Percentiles rank a stretch among this genome's conserved stretches.
Evolutionary conservation across 2,113 vertebrate genomes (phyloP).

Genomic region (Ceuthmochares aereus): DNA sequence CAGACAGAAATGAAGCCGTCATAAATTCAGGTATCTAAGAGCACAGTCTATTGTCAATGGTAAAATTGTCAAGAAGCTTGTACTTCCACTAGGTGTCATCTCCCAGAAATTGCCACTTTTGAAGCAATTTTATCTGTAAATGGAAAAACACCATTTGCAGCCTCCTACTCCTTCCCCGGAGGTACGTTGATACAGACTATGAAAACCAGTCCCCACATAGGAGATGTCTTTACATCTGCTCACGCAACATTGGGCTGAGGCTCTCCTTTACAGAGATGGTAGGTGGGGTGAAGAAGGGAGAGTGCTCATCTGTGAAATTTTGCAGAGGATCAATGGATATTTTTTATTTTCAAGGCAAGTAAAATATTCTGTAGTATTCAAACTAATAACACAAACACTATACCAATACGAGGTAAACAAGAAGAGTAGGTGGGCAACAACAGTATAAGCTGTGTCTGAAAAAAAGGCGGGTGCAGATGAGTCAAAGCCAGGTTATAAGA

Average conservation of each 20-base stretch:
- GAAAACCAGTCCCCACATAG: neutral
- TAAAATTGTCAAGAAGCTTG: neutral
- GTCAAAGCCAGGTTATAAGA: neutral
- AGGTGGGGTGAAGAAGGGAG: neutral
- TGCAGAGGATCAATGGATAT: neutral
- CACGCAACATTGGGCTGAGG: neutral
- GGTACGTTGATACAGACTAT: neutral
- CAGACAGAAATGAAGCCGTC: neutral
- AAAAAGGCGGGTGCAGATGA: accelerated
- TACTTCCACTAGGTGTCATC: neutral
- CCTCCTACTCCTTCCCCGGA: neutral
- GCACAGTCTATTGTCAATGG: neutral
- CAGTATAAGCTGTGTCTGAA: neutral
- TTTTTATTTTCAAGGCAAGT: neutral
- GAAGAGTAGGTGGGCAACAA: neutral
- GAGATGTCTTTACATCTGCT: neutral
- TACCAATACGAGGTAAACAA: neutral
- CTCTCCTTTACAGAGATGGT: neutral
- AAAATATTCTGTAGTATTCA: neutral
- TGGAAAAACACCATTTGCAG: neutral
- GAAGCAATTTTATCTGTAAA: neutral
- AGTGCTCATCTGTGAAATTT: accelerated
- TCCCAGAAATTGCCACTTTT: neutral
- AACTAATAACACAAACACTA: neutral
- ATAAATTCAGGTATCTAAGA: neutral